Base-by-base conservation (phyloP, 2,113 vertebrate species). In the Saguinus midas region DNA sequence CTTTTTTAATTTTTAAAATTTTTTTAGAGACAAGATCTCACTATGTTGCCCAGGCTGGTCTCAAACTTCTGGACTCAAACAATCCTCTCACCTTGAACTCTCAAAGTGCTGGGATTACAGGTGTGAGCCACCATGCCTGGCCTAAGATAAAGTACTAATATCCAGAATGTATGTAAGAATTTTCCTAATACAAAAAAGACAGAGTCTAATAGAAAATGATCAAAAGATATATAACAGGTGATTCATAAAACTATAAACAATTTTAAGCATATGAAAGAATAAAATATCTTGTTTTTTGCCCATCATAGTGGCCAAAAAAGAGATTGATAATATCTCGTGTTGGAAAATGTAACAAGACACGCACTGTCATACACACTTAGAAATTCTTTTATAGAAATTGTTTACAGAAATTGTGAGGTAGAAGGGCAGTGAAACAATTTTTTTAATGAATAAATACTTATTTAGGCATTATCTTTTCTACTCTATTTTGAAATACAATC, bases 401-500 rank as follows among this genome's bases (percentile, higher is more conserved):
- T 52, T 52, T 52, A 4, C 16, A 52, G 50, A 52, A 52, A 52
- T 18, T 52, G 14, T 90, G 11, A 82, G 16, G 23, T 72, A 29
- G 32, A 29, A 6, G 14, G 0, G 45, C 75, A 1, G 37, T 75
- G 57, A 70, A 87, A 90, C 35, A 45, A 79, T 43, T 90, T 87
- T 29, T 78, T 93, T 75, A 89, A 94, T 94, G 14, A 4, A 40
- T 79, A 88, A n/a, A 29, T 81, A 75, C 12, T 95, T 91, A 73
- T 68, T 43, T 48, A 93, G 70, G 48, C 55, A 80, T 58, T 32
- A 27, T 50, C 21, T 93, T 84, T 92, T 91, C 55, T 37, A 18
- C 61, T 93, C 11, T 80, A 79, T 58, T 97, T 91, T 72, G 21
- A 96, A 93, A 91, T 85, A 43, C 2, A 13, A 79, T 64, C 50